Evolutionary conservation across 2,797 vertebrate species (phyloP).

Genomic region (Otolemur crassicaudatus): DNA sequence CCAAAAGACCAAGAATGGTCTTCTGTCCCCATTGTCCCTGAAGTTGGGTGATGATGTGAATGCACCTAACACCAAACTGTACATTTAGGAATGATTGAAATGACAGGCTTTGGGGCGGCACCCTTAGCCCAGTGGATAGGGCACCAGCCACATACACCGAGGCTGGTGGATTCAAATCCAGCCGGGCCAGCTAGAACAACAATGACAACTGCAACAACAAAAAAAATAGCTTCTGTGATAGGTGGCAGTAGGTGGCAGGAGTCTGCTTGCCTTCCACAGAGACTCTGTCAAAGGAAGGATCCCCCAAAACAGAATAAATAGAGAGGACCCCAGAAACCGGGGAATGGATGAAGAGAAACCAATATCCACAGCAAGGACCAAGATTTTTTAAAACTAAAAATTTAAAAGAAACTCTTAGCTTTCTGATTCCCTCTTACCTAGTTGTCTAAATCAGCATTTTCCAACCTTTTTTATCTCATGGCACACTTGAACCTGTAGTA

Average conservation of each 20-base stretch:
- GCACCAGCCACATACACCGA: no score
- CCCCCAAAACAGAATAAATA: neutral
- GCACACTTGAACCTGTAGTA: no score
- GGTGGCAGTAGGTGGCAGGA: neutral
- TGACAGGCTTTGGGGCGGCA: neutral
- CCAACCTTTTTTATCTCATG: no score
- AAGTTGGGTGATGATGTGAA: neutral
- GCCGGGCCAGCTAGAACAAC: no score
- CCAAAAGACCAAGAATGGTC: no score
- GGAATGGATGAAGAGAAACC: neutral
- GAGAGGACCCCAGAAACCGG: neutral
- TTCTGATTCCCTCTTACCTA: slow-evolving; percentile 16
- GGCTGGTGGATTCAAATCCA: no score
- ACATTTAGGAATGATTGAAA: slow-evolving; percentile 15
- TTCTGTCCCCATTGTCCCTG: no score
- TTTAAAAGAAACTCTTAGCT: neutral
- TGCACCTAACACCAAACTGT: neutral
- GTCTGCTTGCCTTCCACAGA: neutral
- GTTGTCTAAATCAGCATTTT: neutral
- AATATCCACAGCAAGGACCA: neutral
- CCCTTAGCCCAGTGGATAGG: no score
- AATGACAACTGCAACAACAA: no score
- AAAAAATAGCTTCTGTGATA: no score
- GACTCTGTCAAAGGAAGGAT: neutral
- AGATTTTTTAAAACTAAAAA: neutral